Evolutionary conservation across 2,888 invertebrate genomes (phyloP), one percentile per base, ranked within the genome.

Genomic region (Geotrupes spiniger): DNA sequence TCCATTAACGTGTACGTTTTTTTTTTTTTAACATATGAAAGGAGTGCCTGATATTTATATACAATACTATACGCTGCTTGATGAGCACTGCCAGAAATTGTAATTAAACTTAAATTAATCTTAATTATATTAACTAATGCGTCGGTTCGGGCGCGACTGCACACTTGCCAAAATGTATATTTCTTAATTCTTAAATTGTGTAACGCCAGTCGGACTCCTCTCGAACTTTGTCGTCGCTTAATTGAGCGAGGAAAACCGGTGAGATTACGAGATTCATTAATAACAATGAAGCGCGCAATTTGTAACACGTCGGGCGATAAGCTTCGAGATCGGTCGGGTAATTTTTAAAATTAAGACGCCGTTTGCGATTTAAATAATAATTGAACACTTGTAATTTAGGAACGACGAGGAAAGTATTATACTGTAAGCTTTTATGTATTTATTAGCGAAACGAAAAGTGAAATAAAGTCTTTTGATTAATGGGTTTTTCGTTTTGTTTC

Each of bases 141-240:
- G 51, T 52, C 51, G 44, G 39, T 33, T 26, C 45, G 50, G 51
- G 55, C 52, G 44, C 33, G 53, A 59, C 58, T 58, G 57, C 57
- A 59, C 63, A 63, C 65, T 64, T 65, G 63, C 63, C 63, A 64
- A 65, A 63, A 51, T 54, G 50, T 56, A 27, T 25, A 27, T 40
- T 12, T 25, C 21, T 40, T 25, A 40, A 40, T 21, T 27, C 25
- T 15, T 40, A 40, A 40, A 25, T 33, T 33, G 14, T 33, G 33
- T 33, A 33, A 15, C 15, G 21, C 21, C 21, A 21, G 21, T 21
- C 33, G 33, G 14, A 33, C 33, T 14, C 10, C 11, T 33, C 33
- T 33, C 33, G 33, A 33, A 33, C 9, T 33, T 33, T 15, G 14
- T 33, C 33, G 14, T 33, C 14, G 12, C 3, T 21, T 21, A 21